phyloP scores from a whole-genome alignment of 2,113 vertebrate genomes.

The Murina feae region DNA sequence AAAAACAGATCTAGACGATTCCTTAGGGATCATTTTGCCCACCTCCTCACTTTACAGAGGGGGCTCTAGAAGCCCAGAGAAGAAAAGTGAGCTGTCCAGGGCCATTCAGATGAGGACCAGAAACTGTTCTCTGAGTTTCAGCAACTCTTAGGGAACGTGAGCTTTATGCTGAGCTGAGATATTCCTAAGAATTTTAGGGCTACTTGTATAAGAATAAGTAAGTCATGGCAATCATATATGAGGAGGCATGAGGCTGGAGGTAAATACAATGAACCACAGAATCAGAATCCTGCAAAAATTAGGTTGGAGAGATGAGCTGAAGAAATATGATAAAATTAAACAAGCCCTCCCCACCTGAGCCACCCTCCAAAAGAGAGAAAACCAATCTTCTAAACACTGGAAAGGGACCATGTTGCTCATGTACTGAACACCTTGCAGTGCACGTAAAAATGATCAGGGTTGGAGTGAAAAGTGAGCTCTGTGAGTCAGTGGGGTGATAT shows the following conservation, averaged over 20 bases:
- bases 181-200: background rate
- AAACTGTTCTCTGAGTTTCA: background rate
- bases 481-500: background rate
- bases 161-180: background rate
- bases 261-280: background rate
- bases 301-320: background rate
- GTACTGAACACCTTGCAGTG: too few species aligned
- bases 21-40: background rate
- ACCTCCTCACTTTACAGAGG: background rate
- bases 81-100: too few species aligned
- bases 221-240: background rate
- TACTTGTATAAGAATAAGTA: background rate
- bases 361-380: background rate
- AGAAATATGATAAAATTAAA: background rate
- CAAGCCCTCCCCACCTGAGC: background rate
- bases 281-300: background rate
- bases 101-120: background rate
- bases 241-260: background rate
- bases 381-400: background rate
- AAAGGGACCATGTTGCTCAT: background rate
- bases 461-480: background rate
- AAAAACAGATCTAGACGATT: background rate
- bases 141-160: background rate
- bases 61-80: background rate
- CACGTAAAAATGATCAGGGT: background rate